phyloP scores from a whole-genome alignment of 2,113 vertebrate species.

The Triplophysa siluroides region DNA sequence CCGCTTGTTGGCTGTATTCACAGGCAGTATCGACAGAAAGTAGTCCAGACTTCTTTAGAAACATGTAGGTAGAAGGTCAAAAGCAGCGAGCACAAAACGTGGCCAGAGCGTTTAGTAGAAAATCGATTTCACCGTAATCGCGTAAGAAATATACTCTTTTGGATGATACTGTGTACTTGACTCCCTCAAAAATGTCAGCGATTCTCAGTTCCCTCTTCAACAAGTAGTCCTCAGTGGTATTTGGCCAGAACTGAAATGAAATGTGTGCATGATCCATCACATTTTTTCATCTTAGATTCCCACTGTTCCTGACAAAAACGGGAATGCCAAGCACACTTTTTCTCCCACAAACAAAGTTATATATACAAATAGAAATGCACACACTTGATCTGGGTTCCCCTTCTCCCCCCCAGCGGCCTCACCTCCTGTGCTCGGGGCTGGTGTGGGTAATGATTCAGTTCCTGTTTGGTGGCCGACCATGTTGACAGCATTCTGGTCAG shows the following conservation, averaged over 20 bases:
- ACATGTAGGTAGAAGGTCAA: constrained; percentile 28
- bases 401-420: constrained; percentile 60
- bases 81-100: constrained; percentile 20
- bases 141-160: background rate
- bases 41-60: constrained; percentile 38
- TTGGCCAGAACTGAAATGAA: background rate
- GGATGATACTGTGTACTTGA: background rate
- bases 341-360: constrained; percentile 56
- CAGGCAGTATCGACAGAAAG: constrained; percentile 35
- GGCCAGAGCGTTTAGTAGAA: constrained; percentile 7
- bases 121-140: constrained; percentile 24
- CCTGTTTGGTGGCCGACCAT: constrained; percentile 73
- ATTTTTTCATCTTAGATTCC: constrained; percentile 22
- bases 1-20: constrained; percentile 14
- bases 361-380: constrained; percentile 27
- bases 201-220: background rate
- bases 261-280: constrained; percentile 5
- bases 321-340: background rate
- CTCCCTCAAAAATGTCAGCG: background rate
- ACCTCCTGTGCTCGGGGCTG: constrained; percentile 58
- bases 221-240: background rate
- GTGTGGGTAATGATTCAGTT: constrained; percentile 88
- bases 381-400: constrained; percentile 53
- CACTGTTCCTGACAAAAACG: too few species aligned
- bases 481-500: constrained; percentile 53